phyloP scores from a whole-genome alignment of 2,113 vertebrate genomes.

The Narcine bancroftii region DNA sequence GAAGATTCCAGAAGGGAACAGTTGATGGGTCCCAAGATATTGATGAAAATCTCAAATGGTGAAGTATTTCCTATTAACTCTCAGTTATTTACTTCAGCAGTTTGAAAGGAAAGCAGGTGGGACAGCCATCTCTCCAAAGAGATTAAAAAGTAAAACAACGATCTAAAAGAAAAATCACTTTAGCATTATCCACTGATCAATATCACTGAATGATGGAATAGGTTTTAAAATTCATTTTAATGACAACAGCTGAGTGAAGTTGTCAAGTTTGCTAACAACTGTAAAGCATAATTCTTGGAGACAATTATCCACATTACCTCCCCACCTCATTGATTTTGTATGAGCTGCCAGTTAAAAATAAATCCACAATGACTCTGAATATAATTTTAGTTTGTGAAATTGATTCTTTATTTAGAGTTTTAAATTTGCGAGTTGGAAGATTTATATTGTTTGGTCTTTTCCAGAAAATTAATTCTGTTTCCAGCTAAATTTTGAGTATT shows the following conservation, averaged over 20 bases:
- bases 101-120: background rate
- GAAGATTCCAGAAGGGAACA: background rate
- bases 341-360: background rate
- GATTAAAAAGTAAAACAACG: background rate
- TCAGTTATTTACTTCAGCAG: background rate
- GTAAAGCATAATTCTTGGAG: background rate
- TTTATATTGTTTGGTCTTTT: background rate
- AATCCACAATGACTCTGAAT: background rate
- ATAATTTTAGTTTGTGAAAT: background rate
- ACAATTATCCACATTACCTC: background rate
- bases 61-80: background rate
- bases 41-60: background rate
- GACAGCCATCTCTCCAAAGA: background rate
- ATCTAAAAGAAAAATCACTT: background rate
- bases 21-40: background rate
- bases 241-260: background rate
- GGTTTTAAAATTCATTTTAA: background rate
- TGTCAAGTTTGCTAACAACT: background rate
- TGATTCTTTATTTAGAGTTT: background rate
- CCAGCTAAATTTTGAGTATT: background rate
- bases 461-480: background rate
- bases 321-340: background rate
- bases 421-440: background rate
- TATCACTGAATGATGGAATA: background rate
- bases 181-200: background rate